These are phyloP conservation scores for Sebastes taczanowskii DNA, from an alignment of 2,797 vertebrate species.

Conservation along the genomic window DNA sequence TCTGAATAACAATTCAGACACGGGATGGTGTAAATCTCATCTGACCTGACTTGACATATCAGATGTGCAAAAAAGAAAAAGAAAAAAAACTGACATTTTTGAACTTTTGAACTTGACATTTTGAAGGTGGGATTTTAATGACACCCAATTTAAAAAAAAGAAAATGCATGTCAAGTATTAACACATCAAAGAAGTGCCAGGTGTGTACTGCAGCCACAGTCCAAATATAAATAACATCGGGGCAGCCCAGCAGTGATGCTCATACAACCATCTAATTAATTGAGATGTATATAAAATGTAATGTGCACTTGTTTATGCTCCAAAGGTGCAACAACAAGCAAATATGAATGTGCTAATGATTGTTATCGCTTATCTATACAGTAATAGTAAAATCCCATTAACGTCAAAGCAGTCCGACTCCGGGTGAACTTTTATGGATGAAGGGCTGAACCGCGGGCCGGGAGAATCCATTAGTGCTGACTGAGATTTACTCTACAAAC, in stretches of 20 bases:
- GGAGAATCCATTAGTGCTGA: conserved; percentile 32
- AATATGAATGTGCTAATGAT: conserved; percentile 15
- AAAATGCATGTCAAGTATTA: not conserved
- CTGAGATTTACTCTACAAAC: conserved; percentile 24
- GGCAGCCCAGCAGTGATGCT: not conserved
- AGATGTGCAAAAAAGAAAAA: not conserved
- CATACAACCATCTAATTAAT: not conserved
- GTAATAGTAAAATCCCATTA: conserved; percentile 22
- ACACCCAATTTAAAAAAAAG: not conserved
- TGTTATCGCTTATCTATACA: not conserved
- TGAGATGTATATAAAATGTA: not conserved
- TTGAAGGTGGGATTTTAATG: not conserved
- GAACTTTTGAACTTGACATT: not conserved
- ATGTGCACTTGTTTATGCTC: not conserved
- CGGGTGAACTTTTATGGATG: conserved; percentile 23
- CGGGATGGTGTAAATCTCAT: not conserved
- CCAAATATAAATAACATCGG: not conserved
- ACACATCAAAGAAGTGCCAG: not conserved
- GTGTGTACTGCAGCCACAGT: not conserved
- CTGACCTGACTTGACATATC: not conserved
- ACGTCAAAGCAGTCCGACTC: conserved; percentile 8
- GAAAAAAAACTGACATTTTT: not conserved
- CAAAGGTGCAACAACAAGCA: not conserved
- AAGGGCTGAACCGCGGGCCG: not conserved
- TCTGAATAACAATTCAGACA: not conserved